Conservation (phyloP, 2,888 invertebrate genomes). For the Thymelicus acteon region DNA sequence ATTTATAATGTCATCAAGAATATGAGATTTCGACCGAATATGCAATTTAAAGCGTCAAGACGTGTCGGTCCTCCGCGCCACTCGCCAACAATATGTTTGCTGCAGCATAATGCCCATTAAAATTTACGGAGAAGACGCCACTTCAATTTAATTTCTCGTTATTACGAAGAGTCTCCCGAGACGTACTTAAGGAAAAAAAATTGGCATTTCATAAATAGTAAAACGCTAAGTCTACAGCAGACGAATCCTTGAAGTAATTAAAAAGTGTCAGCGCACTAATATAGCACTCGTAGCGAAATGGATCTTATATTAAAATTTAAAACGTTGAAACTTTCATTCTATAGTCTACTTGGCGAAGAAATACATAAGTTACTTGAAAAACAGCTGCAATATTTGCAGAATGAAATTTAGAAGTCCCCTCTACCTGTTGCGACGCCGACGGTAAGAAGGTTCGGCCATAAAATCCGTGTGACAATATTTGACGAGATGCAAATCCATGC, state of each 20-base stretch:
- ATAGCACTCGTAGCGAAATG: constrained; percentile 20
- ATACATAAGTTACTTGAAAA: constrained; percentile 28
- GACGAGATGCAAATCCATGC: constrained; percentile 44
- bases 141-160: constrained; percentile 62
- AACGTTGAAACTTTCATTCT: constrained; percentile 27
- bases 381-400: constrained; percentile 35
- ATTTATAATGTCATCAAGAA: neutral
- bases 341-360: constrained; percentile 1
- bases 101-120: constrained; percentile 49
- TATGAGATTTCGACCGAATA: constrained; percentile 6
- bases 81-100: constrained; percentile 26
- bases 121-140: constrained; percentile 50
- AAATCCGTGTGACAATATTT: constrained; percentile 46
- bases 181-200: constrained; percentile 53
- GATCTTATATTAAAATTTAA: constrained; percentile 38
- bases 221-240: constrained; percentile 49
- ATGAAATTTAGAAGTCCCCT: constrained; percentile 34
- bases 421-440: constrained; percentile 45
- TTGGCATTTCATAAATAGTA: constrained; percentile 62
- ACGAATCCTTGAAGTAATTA: constrained; percentile 58
- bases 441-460: constrained; percentile 24
- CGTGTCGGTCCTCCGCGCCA: constrained; percentile 1
- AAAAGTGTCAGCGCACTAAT: constrained; percentile 50
- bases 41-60: constrained; percentile 25
- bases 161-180: constrained; percentile 51